These are phyloP conservation scores for Pterocles gutturalis DNA, from an alignment of 2,113 vertebrate genomes.

Conservation along the genomic window DNA sequence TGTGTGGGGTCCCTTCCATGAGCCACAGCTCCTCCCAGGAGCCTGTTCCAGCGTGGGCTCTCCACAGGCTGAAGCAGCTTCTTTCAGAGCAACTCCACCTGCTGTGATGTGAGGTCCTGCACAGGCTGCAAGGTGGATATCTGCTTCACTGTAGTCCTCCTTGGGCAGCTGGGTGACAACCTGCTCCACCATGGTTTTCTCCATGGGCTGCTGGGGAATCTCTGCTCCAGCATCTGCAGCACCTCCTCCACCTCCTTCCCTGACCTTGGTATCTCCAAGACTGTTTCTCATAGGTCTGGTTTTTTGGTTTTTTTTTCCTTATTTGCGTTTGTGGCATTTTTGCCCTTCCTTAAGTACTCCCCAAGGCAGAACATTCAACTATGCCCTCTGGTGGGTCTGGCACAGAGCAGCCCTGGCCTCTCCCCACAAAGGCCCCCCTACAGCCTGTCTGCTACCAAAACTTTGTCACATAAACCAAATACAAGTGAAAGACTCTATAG, in stretches of 20 bases:
- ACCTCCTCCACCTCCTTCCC: not conserved
- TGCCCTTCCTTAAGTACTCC: not conserved
- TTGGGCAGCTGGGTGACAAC: too few relatives aligned
- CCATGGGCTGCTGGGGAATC: not conserved
- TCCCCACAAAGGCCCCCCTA: not conserved
- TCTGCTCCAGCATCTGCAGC: not conserved
- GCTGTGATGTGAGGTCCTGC: not conserved
- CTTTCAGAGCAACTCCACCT: not conserved
- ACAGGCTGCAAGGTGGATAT: not conserved
- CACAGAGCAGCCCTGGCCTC: not conserved
- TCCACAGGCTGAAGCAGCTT: not conserved
- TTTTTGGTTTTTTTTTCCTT: not conserved
- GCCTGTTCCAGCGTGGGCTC: not conserved
- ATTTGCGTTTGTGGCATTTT: not conserved
- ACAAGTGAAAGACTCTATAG: not conserved
- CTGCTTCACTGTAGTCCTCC: not conserved
- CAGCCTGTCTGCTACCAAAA: not conserved
- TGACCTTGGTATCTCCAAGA: not conserved
- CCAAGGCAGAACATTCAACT: not conserved
- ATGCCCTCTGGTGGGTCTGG: not conserved
- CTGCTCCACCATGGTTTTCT: not conserved
- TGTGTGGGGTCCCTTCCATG: not conserved
- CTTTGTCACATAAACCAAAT: not conserved
- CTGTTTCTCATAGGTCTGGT: not conserved
- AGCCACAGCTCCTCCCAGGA: not conserved